Evolutionary conservation across 2,113 vertebrate genomes (phyloP), one percentile per base, ranked within the genome.

Genomic region (Macquaria ambigua): DNA sequence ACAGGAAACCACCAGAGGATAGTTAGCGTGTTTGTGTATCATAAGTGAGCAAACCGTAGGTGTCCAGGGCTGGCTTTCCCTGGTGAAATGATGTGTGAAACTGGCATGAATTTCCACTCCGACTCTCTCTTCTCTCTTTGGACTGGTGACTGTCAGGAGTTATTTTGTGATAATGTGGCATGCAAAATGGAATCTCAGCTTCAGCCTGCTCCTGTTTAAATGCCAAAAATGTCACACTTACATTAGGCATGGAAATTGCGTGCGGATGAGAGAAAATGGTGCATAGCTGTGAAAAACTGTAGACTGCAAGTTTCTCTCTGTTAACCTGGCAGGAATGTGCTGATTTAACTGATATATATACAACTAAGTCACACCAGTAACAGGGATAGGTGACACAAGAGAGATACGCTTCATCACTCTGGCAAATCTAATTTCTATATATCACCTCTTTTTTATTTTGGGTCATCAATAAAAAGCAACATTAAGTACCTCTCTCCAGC

Each of bases 1-100:
- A 79, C 48, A 80, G 77, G 82, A 82, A 86, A 87, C 78, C 92
- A 75, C 80, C 81, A 43, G 75, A 76, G 71, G 82, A 77, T 11
- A 72, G 72, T 67, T 23, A 43, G 73, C 8, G 43, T 81, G 79
- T 87, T 86, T 83, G 67, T 43, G 25, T 59, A 59, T 80, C 69
- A 10, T 64, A 56, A 71, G 67, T 31, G 69, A 71, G 59, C 28
- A 14, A 34, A 71, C 48, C 68, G 50, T 21, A 80, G 74, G 77
- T 61, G 63, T 76, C 58, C 73, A 31, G 12, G 16, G 61, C 71
- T 46, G 72, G 21, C 50, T 80, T 77, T 10, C 77, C 59, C 63
- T 55, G 34, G 55, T 63, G 43, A 87, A 82, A 85, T 39, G 59
- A 82, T 39, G 81, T 85, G 74, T 78, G 75, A 72, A 84, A 85